Evolutionary conservation across 2,888 invertebrate species (phyloP), one percentile per base, ranked within the genome.

Genomic region (Dioctria linearis): DNA sequence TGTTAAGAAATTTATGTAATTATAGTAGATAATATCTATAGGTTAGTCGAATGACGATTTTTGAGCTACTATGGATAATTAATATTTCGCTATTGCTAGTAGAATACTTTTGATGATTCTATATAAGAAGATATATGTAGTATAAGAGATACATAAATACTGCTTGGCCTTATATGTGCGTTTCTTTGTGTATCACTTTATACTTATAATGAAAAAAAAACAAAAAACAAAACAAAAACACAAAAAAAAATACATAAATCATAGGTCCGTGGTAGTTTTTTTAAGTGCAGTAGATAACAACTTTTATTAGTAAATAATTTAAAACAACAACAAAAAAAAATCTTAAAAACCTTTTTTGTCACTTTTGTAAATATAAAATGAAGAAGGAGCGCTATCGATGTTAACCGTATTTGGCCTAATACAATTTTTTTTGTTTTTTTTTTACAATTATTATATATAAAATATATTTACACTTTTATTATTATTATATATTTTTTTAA

Each of bases 131-230:
- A 51, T 54, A 54, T 11, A 37, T 54, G 37, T 40, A 71, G 37
- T 37, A 49, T 54, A 39, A 71, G 46, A 71, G 39, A 49, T 39
- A 25, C 25, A 25, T 25, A 25, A 25, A 25, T 54, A 78, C 54
- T 75, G 80, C 59, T 80, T 66, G 78, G 80, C 80, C 80, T 80
- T 80, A 69, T 43, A 54, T 78, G 80, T 78, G 76, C 76, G 76
- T 76, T 80, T 78, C 67, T 65, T 78, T 71, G 49, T 59, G 59
- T 59, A n/a, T 13, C 5, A 13, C n/a, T 25, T 13, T 13, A 11
- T 59, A 69, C n/a, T 13, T 69, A 69, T 42, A 69, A 11, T n/a
- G 8, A 4, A 39, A 66, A 25, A 25, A n/a, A 0, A 25, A 25
- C 1, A 25, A 25, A 25, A 1, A 25, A 25, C 0, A 25, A 25